Evolutionary conservation across 2,888 invertebrate species (phyloP).

Genomic region (Andrena haemorrhoa): DNA sequence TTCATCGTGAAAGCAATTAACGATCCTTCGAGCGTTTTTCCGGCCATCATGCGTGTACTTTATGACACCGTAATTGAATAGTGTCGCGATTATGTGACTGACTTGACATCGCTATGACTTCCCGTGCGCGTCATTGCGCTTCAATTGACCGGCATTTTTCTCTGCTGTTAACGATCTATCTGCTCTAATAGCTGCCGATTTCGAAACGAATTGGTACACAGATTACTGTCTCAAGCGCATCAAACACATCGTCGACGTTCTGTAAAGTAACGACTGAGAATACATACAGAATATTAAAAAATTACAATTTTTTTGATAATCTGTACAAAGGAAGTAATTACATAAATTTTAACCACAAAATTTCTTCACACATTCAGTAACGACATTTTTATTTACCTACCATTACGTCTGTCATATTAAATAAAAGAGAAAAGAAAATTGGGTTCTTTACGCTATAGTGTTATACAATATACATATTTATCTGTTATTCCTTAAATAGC

Average conservation of each 20-base stretch:
- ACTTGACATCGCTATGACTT: slow-evolving; percentile 50
- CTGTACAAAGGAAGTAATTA: neutral
- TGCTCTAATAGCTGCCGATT: slow-evolving; percentile 41
- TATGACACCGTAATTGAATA: slow-evolving; percentile 56
- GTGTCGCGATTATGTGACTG: slow-evolving; percentile 54
- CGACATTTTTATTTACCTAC: too few relatives aligned
- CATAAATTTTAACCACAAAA: too few relatives aligned
- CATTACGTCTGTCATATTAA: too few relatives aligned
- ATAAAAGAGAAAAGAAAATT: too few relatives aligned
- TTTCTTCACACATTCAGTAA: neutral
- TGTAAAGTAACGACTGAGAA: neutral
- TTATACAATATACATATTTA: too few relatives aligned
- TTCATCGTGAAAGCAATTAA: slow-evolving; percentile 50
- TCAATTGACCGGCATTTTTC: slow-evolving; percentile 29
- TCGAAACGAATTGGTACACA: slow-evolving; percentile 3
- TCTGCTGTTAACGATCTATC: slow-evolving; percentile 24
- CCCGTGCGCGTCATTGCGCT: slow-evolving; percentile 45
- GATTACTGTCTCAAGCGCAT: too few relatives aligned
- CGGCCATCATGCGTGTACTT: slow-evolving; percentile 52
- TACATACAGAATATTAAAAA: neutral
- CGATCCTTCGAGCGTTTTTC: slow-evolving; percentile 56
- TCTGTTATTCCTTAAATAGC: too few relatives aligned
- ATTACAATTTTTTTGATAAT: neutral
- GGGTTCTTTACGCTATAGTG: too few relatives aligned
- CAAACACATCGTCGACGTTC: neutral